phyloP scores from a whole-genome alignment of 2,797 vertebrate genomes.

The Okamejei kenojei region DNA sequence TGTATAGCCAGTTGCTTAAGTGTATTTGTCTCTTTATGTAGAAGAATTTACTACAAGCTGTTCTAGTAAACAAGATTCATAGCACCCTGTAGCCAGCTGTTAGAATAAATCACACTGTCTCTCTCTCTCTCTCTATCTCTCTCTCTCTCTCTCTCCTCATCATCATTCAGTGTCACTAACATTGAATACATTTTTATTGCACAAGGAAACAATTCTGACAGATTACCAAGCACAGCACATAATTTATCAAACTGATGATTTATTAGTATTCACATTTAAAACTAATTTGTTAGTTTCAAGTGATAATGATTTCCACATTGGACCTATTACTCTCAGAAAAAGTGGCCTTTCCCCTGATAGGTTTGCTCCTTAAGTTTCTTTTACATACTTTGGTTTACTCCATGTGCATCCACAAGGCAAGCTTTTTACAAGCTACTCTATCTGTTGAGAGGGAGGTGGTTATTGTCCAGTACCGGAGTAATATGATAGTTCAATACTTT shows the following conservation, averaged over 20 bases:
- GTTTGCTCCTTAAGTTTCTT: conserved; percentile 23
- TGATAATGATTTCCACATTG: conserved; percentile 39
- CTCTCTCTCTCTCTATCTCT: conserved; percentile 52
- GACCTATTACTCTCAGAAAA: conserved; percentile 19
- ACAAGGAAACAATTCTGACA: conserved; percentile 43
- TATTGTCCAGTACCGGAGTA: neutral
- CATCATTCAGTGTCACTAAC: conserved; percentile 56
- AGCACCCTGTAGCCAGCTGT: conserved; percentile 60
- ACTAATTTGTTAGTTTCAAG: conserved; percentile 38
- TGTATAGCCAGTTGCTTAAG: conserved; percentile 59
- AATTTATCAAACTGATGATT: conserved; percentile 43
- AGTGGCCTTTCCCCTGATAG: conserved; percentile 12
- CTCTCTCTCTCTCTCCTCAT: conserved; percentile 54
- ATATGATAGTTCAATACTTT: conserved; percentile 16
- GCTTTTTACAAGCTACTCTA: conserved; percentile 10
- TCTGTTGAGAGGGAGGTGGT: conserved; percentile 9
- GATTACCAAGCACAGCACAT: conserved; percentile 44
- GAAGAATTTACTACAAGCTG: conserved; percentile 44
- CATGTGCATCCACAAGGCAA: neutral
- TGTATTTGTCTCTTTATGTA: conserved; percentile 53
- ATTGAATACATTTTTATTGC: conserved; percentile 59
- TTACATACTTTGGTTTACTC: neutral
- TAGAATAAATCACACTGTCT: conserved; percentile 60
- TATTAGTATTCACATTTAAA: conserved; percentile 36
- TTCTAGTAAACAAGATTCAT: conserved; percentile 52